A percentile compares a stretch with the other conserved stretches of the same genome.
These are phyloP conservation scores for Heliconius charithonia DNA, from an alignment of 2,888 invertebrate genomes.

Conservation along the genomic window DNA sequence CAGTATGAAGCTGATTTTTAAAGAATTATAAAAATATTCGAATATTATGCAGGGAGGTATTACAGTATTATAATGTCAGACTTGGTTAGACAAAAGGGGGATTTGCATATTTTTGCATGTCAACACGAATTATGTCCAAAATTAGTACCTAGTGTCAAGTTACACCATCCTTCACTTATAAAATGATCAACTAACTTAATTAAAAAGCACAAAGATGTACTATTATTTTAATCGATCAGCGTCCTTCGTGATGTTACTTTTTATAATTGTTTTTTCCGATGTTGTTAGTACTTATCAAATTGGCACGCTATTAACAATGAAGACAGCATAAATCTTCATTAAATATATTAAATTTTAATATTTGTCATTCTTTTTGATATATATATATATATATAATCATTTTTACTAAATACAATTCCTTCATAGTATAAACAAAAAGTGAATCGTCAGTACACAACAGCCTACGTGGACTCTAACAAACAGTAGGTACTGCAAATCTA, in stretches of 20 bases:
- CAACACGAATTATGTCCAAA: too few species aligned
- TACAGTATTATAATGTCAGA: too few species aligned
- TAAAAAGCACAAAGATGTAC: background rate
- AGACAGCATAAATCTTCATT: too few species aligned
- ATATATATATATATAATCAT: background rate
- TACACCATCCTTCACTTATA: background rate
- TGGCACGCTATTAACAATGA: background rate
- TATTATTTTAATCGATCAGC: background rate
- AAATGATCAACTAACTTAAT: background rate
- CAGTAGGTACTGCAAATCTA: slow-evolving; percentile 41
- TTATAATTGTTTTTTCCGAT: background rate
- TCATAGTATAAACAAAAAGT: slow-evolving; percentile 28
- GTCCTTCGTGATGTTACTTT: too few species aligned
- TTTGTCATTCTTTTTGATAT: background rate
- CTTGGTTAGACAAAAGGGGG: too few species aligned
- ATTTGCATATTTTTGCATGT: too few species aligned
- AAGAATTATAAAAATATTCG: too few species aligned
- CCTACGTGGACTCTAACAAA: slow-evolving; percentile 30
- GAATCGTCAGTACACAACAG: slow-evolving; percentile 16
- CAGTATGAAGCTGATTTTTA: too few species aligned
- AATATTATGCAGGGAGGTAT: too few species aligned
- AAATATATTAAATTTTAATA: background rate
- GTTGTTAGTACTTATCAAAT: background rate
- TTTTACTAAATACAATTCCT: background rate
- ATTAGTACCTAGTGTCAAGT: background rate